Evolutionary conservation across 2,113 vertebrate species (phyloP).

Genomic region (Corvus moneduloides): DNA sequence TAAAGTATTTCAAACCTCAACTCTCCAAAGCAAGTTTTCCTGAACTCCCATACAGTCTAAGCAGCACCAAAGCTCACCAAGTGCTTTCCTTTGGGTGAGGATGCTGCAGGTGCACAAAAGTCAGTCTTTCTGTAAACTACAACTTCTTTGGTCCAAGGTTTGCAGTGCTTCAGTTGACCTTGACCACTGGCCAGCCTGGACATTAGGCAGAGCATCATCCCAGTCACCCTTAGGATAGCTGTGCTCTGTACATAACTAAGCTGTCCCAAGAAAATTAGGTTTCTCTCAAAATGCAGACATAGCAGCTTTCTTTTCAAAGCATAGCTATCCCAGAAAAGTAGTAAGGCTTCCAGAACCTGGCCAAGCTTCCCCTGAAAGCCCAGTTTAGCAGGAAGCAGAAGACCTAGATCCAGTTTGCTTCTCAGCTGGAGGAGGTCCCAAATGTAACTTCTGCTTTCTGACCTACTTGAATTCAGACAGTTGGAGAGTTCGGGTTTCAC

Average conservation of each 20-base stretch:
- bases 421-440: not conserved
- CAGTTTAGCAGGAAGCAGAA: not conserved
- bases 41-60: not conserved
- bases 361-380: not conserved
- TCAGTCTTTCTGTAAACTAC: not conserved
- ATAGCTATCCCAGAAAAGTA: not conserved
- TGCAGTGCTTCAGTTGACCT: rapidly evolving
- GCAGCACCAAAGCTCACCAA: not conserved
- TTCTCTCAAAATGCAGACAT: not conserved
- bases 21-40: not conserved
- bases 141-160: not conserved
- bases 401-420: not conserved
- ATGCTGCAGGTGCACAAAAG: not conserved
- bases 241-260: not conserved
- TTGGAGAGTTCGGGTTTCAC: not conserved
- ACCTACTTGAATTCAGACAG: not conserved
- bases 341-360: not conserved
- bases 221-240: not conserved
- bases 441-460: not conserved
- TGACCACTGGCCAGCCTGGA: not conserved
- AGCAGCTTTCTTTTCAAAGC: not conserved
- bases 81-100: not conserved
- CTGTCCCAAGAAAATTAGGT: not conserved
- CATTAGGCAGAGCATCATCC: not conserved
- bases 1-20: not conserved